Evolutionary conservation across 2,797 vertebrate species (phyloP).

Genomic region (Brachyrhaphis roseni): DNA sequence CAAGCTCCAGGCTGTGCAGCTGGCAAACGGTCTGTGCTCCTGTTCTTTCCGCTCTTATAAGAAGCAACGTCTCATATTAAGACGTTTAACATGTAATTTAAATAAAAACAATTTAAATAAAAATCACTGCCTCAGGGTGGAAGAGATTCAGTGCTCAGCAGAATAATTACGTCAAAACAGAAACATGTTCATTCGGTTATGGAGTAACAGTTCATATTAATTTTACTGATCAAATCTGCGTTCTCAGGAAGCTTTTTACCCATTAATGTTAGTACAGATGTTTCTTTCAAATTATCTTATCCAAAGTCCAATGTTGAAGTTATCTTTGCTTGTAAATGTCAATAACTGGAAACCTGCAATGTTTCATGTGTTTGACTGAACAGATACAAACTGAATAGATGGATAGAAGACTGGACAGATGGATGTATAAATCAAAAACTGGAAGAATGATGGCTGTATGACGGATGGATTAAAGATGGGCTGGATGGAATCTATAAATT

Average conservation of each 20-base stretch:
- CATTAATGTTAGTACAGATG: too few relatives aligned
- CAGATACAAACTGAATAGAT: neutral
- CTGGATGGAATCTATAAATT: neutral
- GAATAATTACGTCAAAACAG: neutral
- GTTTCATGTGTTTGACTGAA: neutral
- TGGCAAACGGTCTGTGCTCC: neutral
- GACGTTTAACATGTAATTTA: neutral
- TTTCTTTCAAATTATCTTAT: neutral
- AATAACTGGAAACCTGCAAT: neutral
- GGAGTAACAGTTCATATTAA: neutral
- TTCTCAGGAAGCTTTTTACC: neutral
- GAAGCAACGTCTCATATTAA: conserved; percentile 12
- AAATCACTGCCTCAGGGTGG: conserved; percentile 13
- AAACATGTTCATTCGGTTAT: neutral
- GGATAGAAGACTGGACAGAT: neutral
- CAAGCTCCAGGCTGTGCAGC: conserved; percentile 34
- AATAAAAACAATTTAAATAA: neutral
- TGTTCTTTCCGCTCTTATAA: conserved; percentile 17
- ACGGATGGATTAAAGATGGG: neutral
- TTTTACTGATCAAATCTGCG: neutral
- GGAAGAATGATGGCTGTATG: neutral
- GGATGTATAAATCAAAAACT: neutral
- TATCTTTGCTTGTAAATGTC: neutral
- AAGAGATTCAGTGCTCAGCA: conserved; percentile 2
- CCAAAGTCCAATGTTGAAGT: neutral